Base-by-base conservation (phyloP, 2,113 vertebrate species). In the Potamarius usumacintae region DNA sequence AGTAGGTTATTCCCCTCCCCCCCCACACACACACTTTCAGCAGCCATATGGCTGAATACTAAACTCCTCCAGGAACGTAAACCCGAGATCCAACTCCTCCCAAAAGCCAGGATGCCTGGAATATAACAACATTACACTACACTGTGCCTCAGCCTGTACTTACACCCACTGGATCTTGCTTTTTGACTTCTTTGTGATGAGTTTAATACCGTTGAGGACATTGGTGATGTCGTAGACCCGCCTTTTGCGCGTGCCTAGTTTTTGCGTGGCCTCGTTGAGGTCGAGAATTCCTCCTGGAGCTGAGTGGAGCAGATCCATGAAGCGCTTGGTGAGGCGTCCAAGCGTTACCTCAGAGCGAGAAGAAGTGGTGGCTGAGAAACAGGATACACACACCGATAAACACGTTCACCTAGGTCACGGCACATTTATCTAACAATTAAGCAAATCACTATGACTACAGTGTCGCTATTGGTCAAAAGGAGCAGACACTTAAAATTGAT, bases 161-260 rank as follows among this genome's bases (percentile, higher is more conserved):
- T 94, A 99, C 98, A 96, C 95, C 98, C 98, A 99, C 85, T 96
- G 95, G 89, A 98, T 94, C 84, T 92, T 94, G 89, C 96, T 97
- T 93, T 96, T 94, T 1, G 96, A 97, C 83, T 95, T 94, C 87
- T 96, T 97, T 89, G 95, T 89, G 62, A 99, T 92, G 11, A 99
- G 95, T 14, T 90, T 89, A 67, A 99, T 96, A 50, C 97, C 97
- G 52, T 95, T 93, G 76, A 99, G 91, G 52, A 98, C 96, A 1
- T 96, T 96, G 91, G 96, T 97, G 94, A 99, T 96, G 92, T 99
- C 97, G 15, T 97, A 97, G 0, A 99, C 95, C n/a, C 97, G 94
- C 52, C 96, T 93, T 81, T 96, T 96, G 3, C 95, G 91, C 0
- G 97, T 96, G 4, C 96, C 95, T 81, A 99, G 93, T 4, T 87